These are phyloP conservation scores for Rhagophthalmus giganteus DNA, from an alignment of 2,888 invertebrate genomes.

Conservation along the genomic window DNA sequence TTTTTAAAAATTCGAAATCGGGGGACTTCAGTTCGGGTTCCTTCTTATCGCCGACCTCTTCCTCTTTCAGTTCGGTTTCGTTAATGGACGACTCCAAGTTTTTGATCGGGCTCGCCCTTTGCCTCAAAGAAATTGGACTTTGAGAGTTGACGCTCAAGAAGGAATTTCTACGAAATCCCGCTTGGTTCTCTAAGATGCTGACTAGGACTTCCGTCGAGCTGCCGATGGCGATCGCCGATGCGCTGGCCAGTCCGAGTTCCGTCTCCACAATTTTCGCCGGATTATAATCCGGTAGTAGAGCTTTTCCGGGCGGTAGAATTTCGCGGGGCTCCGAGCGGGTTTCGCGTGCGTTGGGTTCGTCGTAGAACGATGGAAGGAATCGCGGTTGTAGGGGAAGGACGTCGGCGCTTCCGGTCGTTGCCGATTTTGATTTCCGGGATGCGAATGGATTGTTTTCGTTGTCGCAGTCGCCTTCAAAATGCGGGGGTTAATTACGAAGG, in stretches of 20 bases:
- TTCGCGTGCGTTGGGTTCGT: conserved; percentile 58
- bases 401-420: conserved; percentile 70
- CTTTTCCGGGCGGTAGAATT: conserved; percentile 42
- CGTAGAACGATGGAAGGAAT: conserved; percentile 63
- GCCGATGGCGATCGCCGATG: conserved; percentile 51
- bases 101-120: conserved; percentile 17
- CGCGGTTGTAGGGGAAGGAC: conserved; percentile 75
- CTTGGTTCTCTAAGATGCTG: conserved; percentile 50
- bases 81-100: conserved; percentile 12
- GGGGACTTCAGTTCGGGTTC: conserved; percentile 38
- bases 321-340: conserved; percentile 56
- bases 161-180: conserved; percentile 43
- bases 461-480: conserved; percentile 51
- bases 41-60: conserved; percentile 1
- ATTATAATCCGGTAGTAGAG: conserved; percentile 26
- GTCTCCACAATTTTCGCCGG: conserved; percentile 37
- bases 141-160: conserved; percentile 36
- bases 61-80: conserved; percentile 15
- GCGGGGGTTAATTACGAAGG: too few species aligned
- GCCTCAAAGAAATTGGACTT: conserved; percentile 18
- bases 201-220: conserved; percentile 50
- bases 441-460: conserved; percentile 59
- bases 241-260: conserved; percentile 43
- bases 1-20: conserved; percentile 43
- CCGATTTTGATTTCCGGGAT: conserved; percentile 70